phyloP scores from a whole-genome alignment of 2,797 vertebrate genomes.

The Sebastes hubbsi region DNA sequence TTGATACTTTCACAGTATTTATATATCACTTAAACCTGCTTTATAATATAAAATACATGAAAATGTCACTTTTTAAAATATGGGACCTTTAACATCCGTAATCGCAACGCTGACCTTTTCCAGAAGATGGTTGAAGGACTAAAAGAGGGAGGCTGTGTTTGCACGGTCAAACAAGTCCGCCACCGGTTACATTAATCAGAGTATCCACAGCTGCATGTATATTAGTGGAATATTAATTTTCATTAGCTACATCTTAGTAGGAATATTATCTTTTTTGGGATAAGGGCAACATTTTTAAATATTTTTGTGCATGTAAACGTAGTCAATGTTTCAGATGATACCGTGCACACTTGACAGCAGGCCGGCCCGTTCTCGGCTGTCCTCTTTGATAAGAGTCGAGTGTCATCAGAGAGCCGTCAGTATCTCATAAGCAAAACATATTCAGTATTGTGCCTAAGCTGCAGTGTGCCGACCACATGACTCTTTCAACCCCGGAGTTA shows the following conservation, averaged over 20 bases:
- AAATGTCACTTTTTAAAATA: too few relatives aligned
- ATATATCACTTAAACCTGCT: too few relatives aligned
- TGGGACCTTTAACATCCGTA: too few relatives aligned
- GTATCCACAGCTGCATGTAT: not conserved
- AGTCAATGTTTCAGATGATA: not conserved
- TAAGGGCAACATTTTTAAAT: not conserved
- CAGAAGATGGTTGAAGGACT: not conserved
- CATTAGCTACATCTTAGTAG: not conserved
- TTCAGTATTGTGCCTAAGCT: not conserved
- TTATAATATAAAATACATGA: too few relatives aligned
- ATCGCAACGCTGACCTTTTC: not conserved
- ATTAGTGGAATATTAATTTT: not conserved
- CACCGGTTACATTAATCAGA: too few relatives aligned
- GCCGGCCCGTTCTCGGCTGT: not conserved
- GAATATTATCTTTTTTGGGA: not conserved
- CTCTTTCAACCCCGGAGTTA: not conserved
- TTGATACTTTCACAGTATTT: too few relatives aligned
- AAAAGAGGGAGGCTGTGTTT: not conserved
- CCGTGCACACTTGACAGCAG: conserved; percentile 12
- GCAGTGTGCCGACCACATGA: not conserved
- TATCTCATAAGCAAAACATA: conserved; percentile 19
- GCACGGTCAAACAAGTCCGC: too few relatives aligned
- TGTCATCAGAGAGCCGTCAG: conserved; percentile 27
- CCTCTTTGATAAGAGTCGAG: conserved; percentile 11
- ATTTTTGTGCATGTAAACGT: not conserved